Conservation (phyloP, 2,797 vertebrate genomes). For the Netta rufina region DNA sequence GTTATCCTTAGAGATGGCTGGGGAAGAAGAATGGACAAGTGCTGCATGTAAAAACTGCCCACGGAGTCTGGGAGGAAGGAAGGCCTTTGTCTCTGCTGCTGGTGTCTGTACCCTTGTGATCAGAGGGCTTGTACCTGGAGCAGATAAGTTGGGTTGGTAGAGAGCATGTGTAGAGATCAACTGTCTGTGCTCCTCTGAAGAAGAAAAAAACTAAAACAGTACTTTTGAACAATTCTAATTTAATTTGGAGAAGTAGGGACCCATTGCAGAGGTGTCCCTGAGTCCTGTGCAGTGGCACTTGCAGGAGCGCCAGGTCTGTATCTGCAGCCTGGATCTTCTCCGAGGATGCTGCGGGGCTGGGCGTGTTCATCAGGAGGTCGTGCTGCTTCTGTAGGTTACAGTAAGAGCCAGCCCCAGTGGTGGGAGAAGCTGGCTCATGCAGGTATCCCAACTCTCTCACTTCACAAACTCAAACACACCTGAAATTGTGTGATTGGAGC, state of each 20-base stretch:
- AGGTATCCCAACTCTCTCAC: not conserved
- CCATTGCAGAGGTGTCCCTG: not conserved
- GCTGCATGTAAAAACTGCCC: not conserved
- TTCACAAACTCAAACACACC: not conserved
- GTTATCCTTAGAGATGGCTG: fast-evolving
- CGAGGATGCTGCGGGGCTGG: fast-evolving
- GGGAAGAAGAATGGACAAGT: not conserved
- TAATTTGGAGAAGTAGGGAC: not conserved
- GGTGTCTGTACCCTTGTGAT: not conserved
- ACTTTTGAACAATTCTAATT: not conserved
- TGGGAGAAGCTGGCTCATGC: not conserved
- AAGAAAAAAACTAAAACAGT: not conserved
- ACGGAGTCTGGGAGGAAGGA: not conserved
- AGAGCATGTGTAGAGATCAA: not conserved
- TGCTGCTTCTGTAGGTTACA: not conserved
- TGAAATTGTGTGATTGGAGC: not conserved
- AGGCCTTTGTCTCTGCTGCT: not conserved
- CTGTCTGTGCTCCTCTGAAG: not conserved
- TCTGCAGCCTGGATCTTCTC: not conserved
- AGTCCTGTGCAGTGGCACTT: not conserved
- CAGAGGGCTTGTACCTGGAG: not conserved
- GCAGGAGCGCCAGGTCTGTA: not conserved
- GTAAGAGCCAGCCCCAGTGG: not conserved
- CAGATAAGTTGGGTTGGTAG: not conserved
- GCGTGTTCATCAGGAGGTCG: not conserved